phyloP scores from a whole-genome alignment of 2,888 invertebrate species.

The Perizoma affinitatum region DNA sequence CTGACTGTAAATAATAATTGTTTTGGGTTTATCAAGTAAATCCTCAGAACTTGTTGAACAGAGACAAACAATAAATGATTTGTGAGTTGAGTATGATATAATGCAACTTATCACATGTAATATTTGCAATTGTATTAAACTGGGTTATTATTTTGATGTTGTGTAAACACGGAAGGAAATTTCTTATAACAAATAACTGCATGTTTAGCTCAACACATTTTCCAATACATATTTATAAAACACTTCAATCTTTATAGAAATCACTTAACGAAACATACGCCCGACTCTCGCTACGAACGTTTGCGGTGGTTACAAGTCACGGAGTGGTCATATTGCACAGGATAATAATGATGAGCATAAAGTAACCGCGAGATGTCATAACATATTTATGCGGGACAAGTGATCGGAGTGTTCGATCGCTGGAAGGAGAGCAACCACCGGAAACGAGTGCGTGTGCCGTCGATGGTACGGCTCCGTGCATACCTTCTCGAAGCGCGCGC shows the following conservation, averaged over 20 bases:
- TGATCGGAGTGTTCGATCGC: slow-evolving; percentile 35
- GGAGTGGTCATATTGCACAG: slow-evolving; percentile 26
- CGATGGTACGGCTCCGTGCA: slow-evolving; percentile 52
- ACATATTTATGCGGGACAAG: slow-evolving; percentile 40
- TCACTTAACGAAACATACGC: slow-evolving; percentile 19
- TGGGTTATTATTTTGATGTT: slow-evolving; percentile 51
- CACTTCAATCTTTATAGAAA: slow-evolving; percentile 28
- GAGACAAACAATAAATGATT: slow-evolving; percentile 9
- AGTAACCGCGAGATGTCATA: slow-evolving; percentile 41
- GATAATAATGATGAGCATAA: slow-evolving; percentile 12
- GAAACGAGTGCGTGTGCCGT: slow-evolving; percentile 68
- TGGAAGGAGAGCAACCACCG: slow-evolving; percentile 73
- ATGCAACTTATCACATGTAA: slow-evolving; percentile 44
- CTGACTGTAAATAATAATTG: too few species aligned
- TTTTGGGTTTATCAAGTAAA: too few species aligned
- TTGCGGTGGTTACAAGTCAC: slow-evolving; percentile 30
- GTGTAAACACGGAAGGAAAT: slow-evolving; percentile 45
- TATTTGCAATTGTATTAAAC: slow-evolving; percentile 53
- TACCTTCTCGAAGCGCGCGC: slow-evolving; percentile 82
- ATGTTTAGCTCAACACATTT: slow-evolving; percentile 65
- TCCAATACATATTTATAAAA: slow-evolving; percentile 34
- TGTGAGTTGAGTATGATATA: slow-evolving; percentile 29
- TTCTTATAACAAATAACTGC: slow-evolving; percentile 33
- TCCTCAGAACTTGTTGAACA: background rate
- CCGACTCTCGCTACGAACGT: slow-evolving; percentile 14